Evolutionary conservation across 2,888 invertebrate genomes (phyloP).

Genomic region (Apamea sordens): DNA sequence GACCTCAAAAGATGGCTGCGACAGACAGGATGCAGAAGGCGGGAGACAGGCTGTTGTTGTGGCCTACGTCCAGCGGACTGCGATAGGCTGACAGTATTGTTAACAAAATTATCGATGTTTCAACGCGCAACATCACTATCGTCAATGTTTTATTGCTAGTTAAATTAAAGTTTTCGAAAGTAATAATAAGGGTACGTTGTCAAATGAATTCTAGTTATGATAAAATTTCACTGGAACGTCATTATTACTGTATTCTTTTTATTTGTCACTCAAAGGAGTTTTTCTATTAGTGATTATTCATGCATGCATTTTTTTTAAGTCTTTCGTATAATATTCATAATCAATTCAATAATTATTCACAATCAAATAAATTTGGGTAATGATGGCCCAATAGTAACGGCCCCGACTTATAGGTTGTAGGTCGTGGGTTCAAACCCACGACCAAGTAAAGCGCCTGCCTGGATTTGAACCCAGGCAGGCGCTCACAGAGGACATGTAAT

Average conservation of each 20-base stretch:
- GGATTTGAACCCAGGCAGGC: no score
- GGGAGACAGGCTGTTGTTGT: not conserved
- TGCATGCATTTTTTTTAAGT: not conserved
- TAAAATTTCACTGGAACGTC: conserved; percentile 43
- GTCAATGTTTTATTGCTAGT: conserved; percentile 19
- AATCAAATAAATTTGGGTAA: no score
- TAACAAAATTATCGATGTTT: conserved; percentile 33
- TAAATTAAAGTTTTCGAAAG: conserved; percentile 55
- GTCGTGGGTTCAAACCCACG: no score
- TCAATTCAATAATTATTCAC: not conserved
- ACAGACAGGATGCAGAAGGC: not conserved
- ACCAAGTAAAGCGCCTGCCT: no score
- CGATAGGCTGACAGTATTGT: not conserved
- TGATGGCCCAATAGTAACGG: no score
- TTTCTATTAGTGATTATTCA: not conserved
- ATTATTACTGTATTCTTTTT: conserved; percentile 33
- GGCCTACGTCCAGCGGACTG: not conserved
- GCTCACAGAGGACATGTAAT: no score
- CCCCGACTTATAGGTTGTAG: no score
- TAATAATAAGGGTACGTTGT: conserved; percentile 38
- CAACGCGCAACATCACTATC: conserved; percentile 18
- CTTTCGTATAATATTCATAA: not conserved
- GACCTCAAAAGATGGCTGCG: not conserved
- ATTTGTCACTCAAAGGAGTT: not conserved
- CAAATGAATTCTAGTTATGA: conserved; percentile 44